Percentiles rank a stretch among this genome's conserved stretches.
These are phyloP conservation scores for Scleropages formosus DNA, from an alignment of 2,797 vertebrate genomes.

Conservation along the genomic window DNA sequence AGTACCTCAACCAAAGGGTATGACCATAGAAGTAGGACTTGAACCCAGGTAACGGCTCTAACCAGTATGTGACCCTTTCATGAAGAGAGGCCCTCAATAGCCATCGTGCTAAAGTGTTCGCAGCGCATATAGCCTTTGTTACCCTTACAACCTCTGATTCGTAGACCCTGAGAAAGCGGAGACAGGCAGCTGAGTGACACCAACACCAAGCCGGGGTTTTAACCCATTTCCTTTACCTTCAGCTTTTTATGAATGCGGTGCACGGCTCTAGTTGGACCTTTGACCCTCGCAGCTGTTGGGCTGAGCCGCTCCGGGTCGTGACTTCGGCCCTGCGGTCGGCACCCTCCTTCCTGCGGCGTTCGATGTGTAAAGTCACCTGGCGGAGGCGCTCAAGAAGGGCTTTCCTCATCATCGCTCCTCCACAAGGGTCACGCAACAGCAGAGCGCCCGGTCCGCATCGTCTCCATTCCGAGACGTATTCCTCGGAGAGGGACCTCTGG, in stretches of 20 bases:
- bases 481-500: not conserved
- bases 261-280: too few species aligned
- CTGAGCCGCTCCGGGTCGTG: too few species aligned
- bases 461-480: not conserved
- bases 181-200: not conserved
- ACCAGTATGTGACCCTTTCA: constrained; percentile 70
- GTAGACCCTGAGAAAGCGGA: not conserved
- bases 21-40: too few species aligned
- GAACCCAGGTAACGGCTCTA: too few species aligned
- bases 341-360: constrained; percentile 29
- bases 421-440: too few species aligned
- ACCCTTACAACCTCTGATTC: not conserved
- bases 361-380: constrained; percentile 69
- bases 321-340: too few species aligned
- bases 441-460: not conserved
- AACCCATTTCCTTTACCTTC: not conserved
- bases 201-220: not conserved
- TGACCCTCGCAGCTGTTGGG: too few species aligned
- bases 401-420: too few species aligned
- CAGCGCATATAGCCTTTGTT: too few species aligned
- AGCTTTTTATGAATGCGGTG: too few species aligned
- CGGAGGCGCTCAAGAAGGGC: constrained; percentile 54
- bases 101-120: too few species aligned
- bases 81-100: not conserved
- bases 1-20: too few species aligned